Evolutionary conservation across 2,797 vertebrate species (phyloP), one percentile per base, ranked within the genome.

Genomic region (Argyrosomus regius): DNA sequence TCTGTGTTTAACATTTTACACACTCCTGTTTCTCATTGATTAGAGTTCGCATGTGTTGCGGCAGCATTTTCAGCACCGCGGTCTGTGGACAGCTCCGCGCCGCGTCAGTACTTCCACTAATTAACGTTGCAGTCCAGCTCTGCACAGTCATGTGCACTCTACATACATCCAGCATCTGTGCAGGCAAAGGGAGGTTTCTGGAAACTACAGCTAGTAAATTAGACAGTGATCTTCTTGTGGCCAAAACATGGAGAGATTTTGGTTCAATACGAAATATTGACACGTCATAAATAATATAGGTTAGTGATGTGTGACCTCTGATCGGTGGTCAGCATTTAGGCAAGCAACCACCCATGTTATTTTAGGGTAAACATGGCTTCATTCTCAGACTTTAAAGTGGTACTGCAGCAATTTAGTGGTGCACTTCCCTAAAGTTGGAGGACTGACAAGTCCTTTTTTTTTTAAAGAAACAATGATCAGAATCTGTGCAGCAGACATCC

Each of bases 61-160:
- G 85, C 89, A 81, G 72, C 31, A 10, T n/a, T 28, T 94, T 95
- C 94, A 95, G 94, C 91, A 95, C 95, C 75, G 20, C 3, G 39
- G 10, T 18, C 16, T 6, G 81, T 81, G 94, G 92, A 91, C 92
- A 94, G 94, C 91, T 94, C 94, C 86, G 69, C 69, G 53, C 82
- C 69, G 84, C 78, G 62, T 84, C 90, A 61, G 5, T 64, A 79
- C 75, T 88, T 70, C 10, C 74, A 28, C 82, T 90, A 74, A 90
- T 90, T 69, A 72, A 66, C 61, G 78, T 61, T 70, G 90, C 91
- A 84, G 86, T 70, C 64, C 52, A 13, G 76, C 26, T 68, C 70
- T 54, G 80, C 80, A 39, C 81, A 45, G 49, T 39, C 72, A 84
- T 39, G 78, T 54, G 64, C 64, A 77, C 72, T 64, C 56, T 35